phyloP scores from a whole-genome alignment of 2,113 vertebrate genomes.

The Heteronetta atricapilla region DNA sequence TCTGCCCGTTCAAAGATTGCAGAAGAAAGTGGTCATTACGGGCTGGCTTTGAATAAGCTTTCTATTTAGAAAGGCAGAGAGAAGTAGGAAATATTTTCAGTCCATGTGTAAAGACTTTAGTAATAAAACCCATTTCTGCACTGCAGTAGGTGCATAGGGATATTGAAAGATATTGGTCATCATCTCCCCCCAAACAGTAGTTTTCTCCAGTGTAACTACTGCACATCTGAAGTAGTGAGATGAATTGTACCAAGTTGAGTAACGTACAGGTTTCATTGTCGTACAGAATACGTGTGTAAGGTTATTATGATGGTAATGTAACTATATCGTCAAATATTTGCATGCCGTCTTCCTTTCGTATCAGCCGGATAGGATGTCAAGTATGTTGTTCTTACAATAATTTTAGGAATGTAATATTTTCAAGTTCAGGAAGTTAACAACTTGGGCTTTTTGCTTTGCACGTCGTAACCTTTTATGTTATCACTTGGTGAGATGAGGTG shows the following conservation, averaged over 20 bases:
- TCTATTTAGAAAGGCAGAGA: neutral
- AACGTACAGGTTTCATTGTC: constrained; percentile 52
- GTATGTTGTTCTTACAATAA: constrained; percentile 41
- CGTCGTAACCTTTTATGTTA: constrained; percentile 71
- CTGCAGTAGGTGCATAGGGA: neutral
- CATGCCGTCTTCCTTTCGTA: constrained; percentile 45
- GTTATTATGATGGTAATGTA: neutral
- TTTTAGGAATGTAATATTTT: constrained; percentile 66
- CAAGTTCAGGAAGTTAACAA: constrained; percentile 76
- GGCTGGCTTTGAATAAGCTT: neutral
- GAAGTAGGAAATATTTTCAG: neutral
- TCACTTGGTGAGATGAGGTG: constrained; percentile 57
- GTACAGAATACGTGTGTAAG: neutral
- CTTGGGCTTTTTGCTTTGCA: constrained; percentile 67
- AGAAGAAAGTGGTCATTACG: neutral
- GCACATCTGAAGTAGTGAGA: constrained; percentile 52
- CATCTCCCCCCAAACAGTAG: neutral
- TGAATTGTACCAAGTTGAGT: constrained; percentile 52
- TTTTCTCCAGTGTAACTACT: constrained; percentile 37
- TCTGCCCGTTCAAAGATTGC: neutral
- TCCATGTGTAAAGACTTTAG: neutral
- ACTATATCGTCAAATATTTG: constrained; percentile 31
- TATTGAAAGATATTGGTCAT: neutral
- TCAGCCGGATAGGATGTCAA: constrained; percentile 69
- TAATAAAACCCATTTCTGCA: neutral